These are phyloP conservation scores for Leptinotarsa texana DNA, from an alignment of 1,140 invertebrate species.

Conservation along the genomic window DNA sequence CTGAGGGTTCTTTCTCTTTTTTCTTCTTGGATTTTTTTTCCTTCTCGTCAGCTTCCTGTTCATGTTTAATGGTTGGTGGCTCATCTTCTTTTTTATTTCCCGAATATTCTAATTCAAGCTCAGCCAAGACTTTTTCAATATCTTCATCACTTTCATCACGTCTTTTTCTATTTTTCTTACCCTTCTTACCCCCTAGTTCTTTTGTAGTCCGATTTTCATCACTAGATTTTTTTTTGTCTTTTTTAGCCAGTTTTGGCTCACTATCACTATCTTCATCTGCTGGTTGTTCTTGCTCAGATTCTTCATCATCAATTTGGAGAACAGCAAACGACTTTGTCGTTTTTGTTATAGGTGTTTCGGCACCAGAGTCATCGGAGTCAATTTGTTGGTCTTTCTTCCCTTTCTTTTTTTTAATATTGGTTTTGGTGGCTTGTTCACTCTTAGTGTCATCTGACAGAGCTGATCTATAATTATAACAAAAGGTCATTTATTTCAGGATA, in stretches of 20 bases:
- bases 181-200: slow-evolving; percentile 64
- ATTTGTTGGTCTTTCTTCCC: slow-evolving; percentile 53
- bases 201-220: slow-evolving; percentile 59
- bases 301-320: slow-evolving; percentile 56
- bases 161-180: slow-evolving; percentile 73
- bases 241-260: slow-evolving; percentile 58
- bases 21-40: slow-evolving; percentile 33
- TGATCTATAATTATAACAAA: slow-evolving; percentile 39
- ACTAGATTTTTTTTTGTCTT: slow-evolving; percentile 61
- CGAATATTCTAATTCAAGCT: slow-evolving; percentile 77
- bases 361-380: slow-evolving; percentile 55
- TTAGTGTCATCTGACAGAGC: slow-evolving; percentile 49
- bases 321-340: slow-evolving; percentile 52
- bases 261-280: slow-evolving; percentile 55
- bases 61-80: slow-evolving; percentile 27
- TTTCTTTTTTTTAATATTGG: slow-evolving; percentile 52
- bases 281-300: slow-evolving; percentile 54
- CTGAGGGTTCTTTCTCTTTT: slow-evolving; percentile 35
- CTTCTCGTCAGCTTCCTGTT: slow-evolving; percentile 30
- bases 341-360: slow-evolving; percentile 47
- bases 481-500: too few species aligned
- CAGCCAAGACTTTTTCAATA: slow-evolving; percentile 81
- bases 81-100: slow-evolving; percentile 37
- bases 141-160: slow-evolving; percentile 82
- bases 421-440: slow-evolving; percentile 36